phyloP scores from a whole-genome alignment of 1,140 invertebrate genomes.

The Ctenoplectra terminalis region DNA sequence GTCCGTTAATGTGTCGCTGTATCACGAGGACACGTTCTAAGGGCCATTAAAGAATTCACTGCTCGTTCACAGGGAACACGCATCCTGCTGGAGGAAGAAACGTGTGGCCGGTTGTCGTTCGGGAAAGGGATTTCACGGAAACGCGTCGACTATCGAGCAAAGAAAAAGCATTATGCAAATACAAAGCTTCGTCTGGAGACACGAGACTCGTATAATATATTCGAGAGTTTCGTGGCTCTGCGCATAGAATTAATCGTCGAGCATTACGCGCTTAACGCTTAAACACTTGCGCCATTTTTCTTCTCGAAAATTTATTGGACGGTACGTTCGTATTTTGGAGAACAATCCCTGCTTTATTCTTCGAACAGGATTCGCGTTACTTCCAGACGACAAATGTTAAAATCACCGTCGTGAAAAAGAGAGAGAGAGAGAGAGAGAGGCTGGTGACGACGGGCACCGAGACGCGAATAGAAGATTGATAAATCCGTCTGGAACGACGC shows the following conservation, averaged over 20 bases:
- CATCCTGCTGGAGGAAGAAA: not conserved
- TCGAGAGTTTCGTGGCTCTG: not conserved
- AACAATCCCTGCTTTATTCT: not conserved
- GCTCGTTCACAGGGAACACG: constrained; percentile 29
- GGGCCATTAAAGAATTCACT: constrained; percentile 46
- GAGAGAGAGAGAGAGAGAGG: not conserved
- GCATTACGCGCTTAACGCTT: not conserved
- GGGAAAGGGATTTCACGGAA: constrained; percentile 49
- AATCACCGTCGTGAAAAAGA: not conserved
- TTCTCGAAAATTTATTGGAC: not conserved
- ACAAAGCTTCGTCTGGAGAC: constrained; percentile 2
- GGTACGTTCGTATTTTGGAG: not conserved
- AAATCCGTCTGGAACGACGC: constrained; percentile 29
- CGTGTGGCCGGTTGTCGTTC: not conserved
- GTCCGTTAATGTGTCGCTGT: constrained; percentile 57
- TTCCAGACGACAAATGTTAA: not conserved
- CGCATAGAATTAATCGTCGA: not conserved
- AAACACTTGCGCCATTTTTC: not conserved
- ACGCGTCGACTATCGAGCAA: constrained; percentile 9
- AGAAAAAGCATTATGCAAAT: constrained; percentile 50
- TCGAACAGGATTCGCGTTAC: not conserved
- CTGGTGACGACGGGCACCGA: not conserved
- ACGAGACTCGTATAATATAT: constrained; percentile 18
- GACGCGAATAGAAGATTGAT: constrained; percentile 27
- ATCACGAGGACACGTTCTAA: constrained; percentile 58